Evolutionary conservation across 2,888 invertebrate genomes (phyloP).

Genomic region (Apomyelois bistriatella): DNA sequence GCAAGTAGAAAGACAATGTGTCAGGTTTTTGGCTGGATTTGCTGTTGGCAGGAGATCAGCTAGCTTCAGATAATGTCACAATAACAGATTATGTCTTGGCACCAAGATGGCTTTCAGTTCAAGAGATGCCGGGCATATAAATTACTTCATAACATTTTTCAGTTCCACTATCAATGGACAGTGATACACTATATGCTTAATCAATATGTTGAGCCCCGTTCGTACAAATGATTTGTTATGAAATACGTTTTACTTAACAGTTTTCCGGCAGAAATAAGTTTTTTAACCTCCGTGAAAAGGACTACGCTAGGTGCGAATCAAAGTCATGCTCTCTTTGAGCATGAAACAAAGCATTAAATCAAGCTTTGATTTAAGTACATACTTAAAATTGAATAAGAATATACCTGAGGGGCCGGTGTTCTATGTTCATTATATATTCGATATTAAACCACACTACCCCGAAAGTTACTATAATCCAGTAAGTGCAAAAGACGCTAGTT

Average conservation of each 20-base stretch:
- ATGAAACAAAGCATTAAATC: too few relatives aligned
- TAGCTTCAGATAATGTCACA: conserved; percentile 68
- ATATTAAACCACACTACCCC: conserved; percentile 33
- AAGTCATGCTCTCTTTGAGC: too few relatives aligned
- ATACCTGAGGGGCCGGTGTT: conserved; percentile 26
- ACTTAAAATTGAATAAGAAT: conserved; percentile 26
- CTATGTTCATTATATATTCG: conserved; percentile 29
- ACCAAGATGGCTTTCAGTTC: conserved; percentile 48
- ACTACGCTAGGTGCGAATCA: too few relatives aligned
- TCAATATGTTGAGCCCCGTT: too few relatives aligned
- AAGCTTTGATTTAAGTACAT: conserved; percentile 16
- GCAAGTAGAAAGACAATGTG: conserved; percentile 45
- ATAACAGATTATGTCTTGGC: conserved; percentile 78
- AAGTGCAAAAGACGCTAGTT: conserved; percentile 45
- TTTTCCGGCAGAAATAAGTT: too few relatives aligned
- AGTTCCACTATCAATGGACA: not conserved
- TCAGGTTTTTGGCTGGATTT: conserved; percentile 59
- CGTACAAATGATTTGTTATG: too few relatives aligned
- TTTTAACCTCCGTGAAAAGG: too few relatives aligned
- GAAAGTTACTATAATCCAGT: conserved; percentile 43
- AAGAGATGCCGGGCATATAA: conserved; percentile 58
- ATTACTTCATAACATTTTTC: conserved; percentile 32
- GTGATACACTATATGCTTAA: not conserved
- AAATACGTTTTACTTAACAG: too few relatives aligned
- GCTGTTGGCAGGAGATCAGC: conserved; percentile 59